phyloP scores from a whole-genome alignment of 1,140 invertebrate species.

The Belonocnema kinseyi region DNA sequence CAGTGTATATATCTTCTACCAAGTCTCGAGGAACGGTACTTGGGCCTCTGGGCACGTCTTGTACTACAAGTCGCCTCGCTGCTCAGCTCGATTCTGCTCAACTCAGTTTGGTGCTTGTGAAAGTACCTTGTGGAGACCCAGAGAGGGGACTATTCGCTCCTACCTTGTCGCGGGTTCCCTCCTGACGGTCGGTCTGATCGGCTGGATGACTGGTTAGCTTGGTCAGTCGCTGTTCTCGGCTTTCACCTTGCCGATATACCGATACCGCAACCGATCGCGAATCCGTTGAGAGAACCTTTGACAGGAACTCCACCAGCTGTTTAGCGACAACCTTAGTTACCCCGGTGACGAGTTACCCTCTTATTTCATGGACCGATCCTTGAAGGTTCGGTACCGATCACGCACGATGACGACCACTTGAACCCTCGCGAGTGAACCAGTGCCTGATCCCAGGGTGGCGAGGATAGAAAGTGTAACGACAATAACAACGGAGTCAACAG shows the following conservation, averaged over 20 bases:
- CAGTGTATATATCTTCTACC: slow-evolving; percentile 12
- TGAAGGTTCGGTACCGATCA: not conserved
- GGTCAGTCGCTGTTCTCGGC: slow-evolving; percentile 59
- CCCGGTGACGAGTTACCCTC: slow-evolving; percentile 6
- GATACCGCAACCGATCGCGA: slow-evolving; percentile 23
- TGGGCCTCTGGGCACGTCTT: slow-evolving; percentile 29
- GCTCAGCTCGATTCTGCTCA: slow-evolving; percentile 39
- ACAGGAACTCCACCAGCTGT: slow-evolving; percentile 24
- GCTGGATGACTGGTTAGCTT: slow-evolving; percentile 38
- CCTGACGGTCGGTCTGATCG: slow-evolving; percentile 45
- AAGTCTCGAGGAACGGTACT: slow-evolving; percentile 13
- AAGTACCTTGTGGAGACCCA: slow-evolving; percentile 62
- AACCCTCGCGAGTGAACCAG: slow-evolving; percentile 7
- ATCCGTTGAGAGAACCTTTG: slow-evolving; percentile 1
- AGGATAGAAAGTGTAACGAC: slow-evolving; percentile 27
- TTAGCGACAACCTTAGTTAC: slow-evolving; percentile 3
- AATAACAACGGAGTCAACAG: slow-evolving; percentile 28
- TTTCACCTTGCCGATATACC: slow-evolving; percentile 58
- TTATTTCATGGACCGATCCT: slow-evolving; percentile 2
- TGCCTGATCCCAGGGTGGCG: not conserved
- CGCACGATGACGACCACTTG: not conserved
- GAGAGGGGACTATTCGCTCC: slow-evolving; percentile 43
- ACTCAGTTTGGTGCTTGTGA: slow-evolving; percentile 60
- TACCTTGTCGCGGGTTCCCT: slow-evolving; percentile 49
- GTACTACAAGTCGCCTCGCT: slow-evolving; percentile 40